Evolutionary conservation across 2,113 vertebrate species (phyloP).

Genomic region (Ictalurus furcatus): DNA sequence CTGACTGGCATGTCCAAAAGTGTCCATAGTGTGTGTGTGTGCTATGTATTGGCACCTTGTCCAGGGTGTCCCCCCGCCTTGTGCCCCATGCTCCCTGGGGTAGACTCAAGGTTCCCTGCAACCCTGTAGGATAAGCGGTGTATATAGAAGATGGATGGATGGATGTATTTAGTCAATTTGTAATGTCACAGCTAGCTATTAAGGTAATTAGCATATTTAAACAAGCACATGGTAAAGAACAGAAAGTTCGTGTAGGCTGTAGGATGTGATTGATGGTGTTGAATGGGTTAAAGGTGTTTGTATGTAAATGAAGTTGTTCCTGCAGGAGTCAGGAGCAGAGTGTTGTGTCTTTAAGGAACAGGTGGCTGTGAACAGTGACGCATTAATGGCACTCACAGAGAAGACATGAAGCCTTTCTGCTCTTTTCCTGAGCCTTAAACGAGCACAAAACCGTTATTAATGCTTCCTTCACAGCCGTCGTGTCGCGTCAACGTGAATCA

Average conservation of each 20-base stretch:
- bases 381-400: constrained; percentile 18
- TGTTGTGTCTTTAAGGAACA: constrained; percentile 39
- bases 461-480: neutral
- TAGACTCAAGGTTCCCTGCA: no score
- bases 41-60: no score
- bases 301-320: no score
- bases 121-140: no score
- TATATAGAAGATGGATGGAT: no score
- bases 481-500: neutral
- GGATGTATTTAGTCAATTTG: no score
- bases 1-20: no score
- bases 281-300: neutral
- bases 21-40: no score
- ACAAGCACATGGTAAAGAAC: accelerated
- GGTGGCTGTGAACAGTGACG: constrained; percentile 35
- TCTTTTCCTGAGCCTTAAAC: constrained; percentile 17
- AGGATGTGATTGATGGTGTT: neutral
- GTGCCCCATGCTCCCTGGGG: no score
- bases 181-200: no score
- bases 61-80: no score
- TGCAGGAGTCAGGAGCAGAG: neutral
- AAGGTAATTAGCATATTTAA: neutral
- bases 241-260: no score
- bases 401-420: constrained; percentile 21
- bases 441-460: neutral